Evolutionary conservation across 2,888 invertebrate genomes (phyloP).

Genomic region (Melieria omissa): DNA sequence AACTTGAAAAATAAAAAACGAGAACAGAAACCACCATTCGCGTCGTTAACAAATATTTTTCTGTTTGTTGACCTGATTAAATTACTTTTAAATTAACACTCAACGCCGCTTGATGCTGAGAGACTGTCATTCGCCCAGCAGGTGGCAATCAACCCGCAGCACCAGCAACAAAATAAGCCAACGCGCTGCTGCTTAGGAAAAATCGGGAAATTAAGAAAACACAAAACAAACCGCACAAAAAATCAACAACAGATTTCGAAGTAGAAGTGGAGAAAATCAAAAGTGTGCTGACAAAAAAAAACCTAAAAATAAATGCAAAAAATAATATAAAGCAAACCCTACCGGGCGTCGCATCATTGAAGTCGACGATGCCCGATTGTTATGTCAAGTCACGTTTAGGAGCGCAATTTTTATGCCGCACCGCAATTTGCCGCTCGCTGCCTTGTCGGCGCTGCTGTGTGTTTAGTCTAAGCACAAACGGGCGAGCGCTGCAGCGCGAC

Average conservation of each 20-base stretch:
- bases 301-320: background rate
- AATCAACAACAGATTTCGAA: constrained; percentile 20
- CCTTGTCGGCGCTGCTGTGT: constrained; percentile 1
- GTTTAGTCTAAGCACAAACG: constrained; percentile 8
- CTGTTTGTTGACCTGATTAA: constrained; percentile 33
- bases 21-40: background rate
- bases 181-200: constrained; percentile 4
- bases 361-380: constrained; percentile 54
- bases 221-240: constrained; percentile 35
- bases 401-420: constrained; percentile 57
- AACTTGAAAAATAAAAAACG: too few relatives aligned
- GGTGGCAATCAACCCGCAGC: background rate
- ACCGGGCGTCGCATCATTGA: background rate
- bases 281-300: background rate
- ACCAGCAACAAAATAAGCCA: background rate
- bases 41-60: constrained; percentile 14
- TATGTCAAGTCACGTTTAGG: constrained; percentile 67
- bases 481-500: constrained; percentile 7
- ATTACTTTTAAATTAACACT: constrained; percentile 29
- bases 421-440: constrained; percentile 23
- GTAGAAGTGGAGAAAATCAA: constrained; percentile 14
- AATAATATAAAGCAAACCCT: background rate
- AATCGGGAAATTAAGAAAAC: constrained; percentile 37
- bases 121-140: background rate
- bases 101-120: background rate